phyloP scores from a whole-genome alignment of 2,113 vertebrate genomes.

The Fukomys damarensis region DNA sequence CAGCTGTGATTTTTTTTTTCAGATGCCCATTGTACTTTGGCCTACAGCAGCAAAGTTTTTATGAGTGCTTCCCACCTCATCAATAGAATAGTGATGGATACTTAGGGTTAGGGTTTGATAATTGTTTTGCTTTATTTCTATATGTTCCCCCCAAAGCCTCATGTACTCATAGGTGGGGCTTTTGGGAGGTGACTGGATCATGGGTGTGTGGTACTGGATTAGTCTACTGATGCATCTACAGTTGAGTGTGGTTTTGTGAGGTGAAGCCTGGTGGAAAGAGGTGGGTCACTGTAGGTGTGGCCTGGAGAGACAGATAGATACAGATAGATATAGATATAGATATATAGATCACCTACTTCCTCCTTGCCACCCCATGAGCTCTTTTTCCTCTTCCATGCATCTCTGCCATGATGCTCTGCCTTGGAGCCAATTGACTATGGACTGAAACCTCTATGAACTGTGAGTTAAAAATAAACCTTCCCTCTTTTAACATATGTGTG shows the following conservation, averaged over 20 bases:
- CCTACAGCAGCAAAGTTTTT: not conserved
- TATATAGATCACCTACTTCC: not conserved
- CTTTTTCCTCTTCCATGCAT: not conserved
- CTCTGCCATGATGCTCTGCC: not conserved
- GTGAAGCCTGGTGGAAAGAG: not conserved
- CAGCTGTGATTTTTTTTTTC: not conserved
- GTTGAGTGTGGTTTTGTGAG: not conserved
- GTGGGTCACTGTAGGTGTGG: not conserved
- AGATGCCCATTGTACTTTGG: not conserved
- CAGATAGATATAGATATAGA: no score
- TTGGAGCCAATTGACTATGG: not conserved
- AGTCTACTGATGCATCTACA: not conserved
- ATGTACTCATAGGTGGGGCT: not conserved
- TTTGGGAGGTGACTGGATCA: not conserved
- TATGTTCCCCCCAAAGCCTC: not conserved
- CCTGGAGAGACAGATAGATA: no score
- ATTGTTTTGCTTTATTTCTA: not conserved
- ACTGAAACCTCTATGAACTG: not conserved
- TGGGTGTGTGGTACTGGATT: not conserved
- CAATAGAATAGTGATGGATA: not conserved
- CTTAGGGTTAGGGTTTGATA: not conserved
- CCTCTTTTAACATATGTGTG: not conserved
- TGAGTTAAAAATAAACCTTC: not conserved
- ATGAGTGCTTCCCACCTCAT: not conserved
- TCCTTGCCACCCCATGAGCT: not conserved